Base-by-base conservation (phyloP, 1,140 invertebrate genomes). In the Neodiprion lecontei region DNA sequence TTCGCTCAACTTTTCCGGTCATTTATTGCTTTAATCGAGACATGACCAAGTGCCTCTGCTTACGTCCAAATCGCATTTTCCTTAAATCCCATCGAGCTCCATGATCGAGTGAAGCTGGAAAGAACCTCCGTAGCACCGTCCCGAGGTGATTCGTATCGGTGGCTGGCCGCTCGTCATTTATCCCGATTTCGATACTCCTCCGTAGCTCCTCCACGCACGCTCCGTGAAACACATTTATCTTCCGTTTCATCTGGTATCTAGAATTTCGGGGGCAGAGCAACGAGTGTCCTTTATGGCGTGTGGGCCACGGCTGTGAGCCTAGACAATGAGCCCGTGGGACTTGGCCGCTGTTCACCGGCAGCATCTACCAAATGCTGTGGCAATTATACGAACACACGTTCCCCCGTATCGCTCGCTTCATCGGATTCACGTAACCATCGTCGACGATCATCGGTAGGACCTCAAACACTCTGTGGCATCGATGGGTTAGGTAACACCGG, bases 101-200 rank as follows among this genome's bases (percentile, higher is more conserved):
- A 14, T 61, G n/a, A 61, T 61, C 53, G n/a, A 12, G 11, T 17
- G 53, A 61, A 5, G 53, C 11, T 61, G 11, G 53, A 61, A 61
- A 14, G 11, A 61, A 12, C 4, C 53, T 12, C 11, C 11, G 53
- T 14, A 61, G 5, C 53, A 14, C 11, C 11, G 53, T 14, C 53
- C n/a, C 4, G 53, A 17, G 28, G 28, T 40, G n/a, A 61, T 61
- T 61, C 53, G 53, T 61, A 61, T 61, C 53, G 53, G 53, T 61
- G 53, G n/a, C 53, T 61, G 53, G 53, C 53, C n/a, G 53, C 53
- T 61, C 53, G 53, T 61, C 53, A 61, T 61, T 61, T 61, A 61
- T 61, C 53, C 53, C 53, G 9, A 61, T 61, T 61, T 61, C 53
- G 53, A 61, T 12, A 12, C 11, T 17, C 11, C 53, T 40, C 53